These are phyloP conservation scores for Drosophila azteca DNA, from an alignment of 1,140 invertebrate genomes.

Conservation along the genomic window DNA sequence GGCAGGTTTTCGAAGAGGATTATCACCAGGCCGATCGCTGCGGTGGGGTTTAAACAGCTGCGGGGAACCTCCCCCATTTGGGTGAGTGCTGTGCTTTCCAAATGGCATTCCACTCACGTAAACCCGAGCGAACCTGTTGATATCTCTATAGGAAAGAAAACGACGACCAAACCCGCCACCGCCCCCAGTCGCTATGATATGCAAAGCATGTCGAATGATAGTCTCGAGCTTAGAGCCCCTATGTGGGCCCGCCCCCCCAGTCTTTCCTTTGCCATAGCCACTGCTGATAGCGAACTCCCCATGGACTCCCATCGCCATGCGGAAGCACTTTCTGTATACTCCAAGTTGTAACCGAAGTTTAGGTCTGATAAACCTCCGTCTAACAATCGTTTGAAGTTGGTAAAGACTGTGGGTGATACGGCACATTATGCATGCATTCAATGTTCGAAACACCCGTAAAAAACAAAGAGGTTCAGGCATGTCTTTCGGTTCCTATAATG, in stretches of 20 bases:
- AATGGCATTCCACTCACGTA: conserved; percentile 68
- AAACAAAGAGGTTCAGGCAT: background rate
- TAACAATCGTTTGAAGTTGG: conserved; percentile 27
- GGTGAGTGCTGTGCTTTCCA: no score
- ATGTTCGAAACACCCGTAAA: conserved; percentile 14
- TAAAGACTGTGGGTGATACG: no score
- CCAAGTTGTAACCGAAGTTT: background rate
- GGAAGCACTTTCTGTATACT: conserved; percentile 30
- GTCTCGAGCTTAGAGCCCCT: conserved; percentile 37
- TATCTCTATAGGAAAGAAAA: conserved; percentile 13
- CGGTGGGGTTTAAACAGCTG: conserved; percentile 76
- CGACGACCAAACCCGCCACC: background rate
- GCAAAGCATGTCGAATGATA: conserved; percentile 57
- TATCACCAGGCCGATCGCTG: conserved; percentile 26
- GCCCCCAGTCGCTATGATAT: conserved; percentile 32
- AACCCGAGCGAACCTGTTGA: conserved; percentile 66
- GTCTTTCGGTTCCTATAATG: background rate
- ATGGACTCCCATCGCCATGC: background rate
- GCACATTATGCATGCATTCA: conserved; percentile 18
- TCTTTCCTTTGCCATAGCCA: no score
- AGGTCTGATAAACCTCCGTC: no score
- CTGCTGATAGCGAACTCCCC: conserved; percentile 36
- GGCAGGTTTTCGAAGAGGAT: conserved; percentile 58
- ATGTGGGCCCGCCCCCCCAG: no score
- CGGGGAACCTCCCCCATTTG: conserved; percentile 35